Percentiles rank a stretch among this genome's conserved stretches.
phyloP scores from a whole-genome alignment of 2,888 invertebrate species.

The Epirrhoe tristata region DNA sequence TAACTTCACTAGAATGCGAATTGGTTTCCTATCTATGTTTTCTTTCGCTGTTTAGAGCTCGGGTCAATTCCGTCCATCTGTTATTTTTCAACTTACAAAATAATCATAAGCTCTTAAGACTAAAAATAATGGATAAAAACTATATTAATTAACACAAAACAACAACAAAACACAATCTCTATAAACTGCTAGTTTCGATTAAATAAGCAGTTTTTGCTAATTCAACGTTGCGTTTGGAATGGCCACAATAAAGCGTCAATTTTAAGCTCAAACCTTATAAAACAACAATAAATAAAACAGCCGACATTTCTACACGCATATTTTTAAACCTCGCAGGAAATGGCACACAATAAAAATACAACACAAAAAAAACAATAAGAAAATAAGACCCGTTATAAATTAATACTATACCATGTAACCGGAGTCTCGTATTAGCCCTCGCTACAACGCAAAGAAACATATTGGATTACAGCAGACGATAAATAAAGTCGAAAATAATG shows the following conservation, averaged over 20 bases:
- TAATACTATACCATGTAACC: slow-evolving; percentile 64
- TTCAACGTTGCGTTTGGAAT: slow-evolving; percentile 3
- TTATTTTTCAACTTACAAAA: no score
- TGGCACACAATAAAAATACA: slow-evolving; percentile 47
- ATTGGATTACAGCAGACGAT: slow-evolving; percentile 67
- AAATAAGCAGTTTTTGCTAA: slow-evolving; percentile 8
- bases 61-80: no score
- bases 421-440: slow-evolving; percentile 56
- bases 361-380: slow-evolving; percentile 50
- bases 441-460: slow-evolving; percentile 59
- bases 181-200: slow-evolving; percentile 4
- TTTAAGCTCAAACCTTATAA: slow-evolving; percentile 16
- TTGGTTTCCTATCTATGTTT: no score
- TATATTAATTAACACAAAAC: not conserved
- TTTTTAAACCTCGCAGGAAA: slow-evolving; percentile 49
- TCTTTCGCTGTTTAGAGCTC: no score
- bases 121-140: no score
- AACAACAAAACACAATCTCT: not conserved
- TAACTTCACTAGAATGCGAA: no score
- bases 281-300: slow-evolving; percentile 38
- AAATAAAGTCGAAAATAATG: slow-evolving; percentile 74
- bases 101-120: no score
- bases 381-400: slow-evolving; percentile 65
- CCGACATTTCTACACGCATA: slow-evolving; percentile 39
- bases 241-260: slow-evolving; percentile 30